A percentile compares a stretch with the other conserved stretches of the same genome.
Conservation (phyloP, 2,888 invertebrate genomes). For the Trachelus iudaicus region DNA sequence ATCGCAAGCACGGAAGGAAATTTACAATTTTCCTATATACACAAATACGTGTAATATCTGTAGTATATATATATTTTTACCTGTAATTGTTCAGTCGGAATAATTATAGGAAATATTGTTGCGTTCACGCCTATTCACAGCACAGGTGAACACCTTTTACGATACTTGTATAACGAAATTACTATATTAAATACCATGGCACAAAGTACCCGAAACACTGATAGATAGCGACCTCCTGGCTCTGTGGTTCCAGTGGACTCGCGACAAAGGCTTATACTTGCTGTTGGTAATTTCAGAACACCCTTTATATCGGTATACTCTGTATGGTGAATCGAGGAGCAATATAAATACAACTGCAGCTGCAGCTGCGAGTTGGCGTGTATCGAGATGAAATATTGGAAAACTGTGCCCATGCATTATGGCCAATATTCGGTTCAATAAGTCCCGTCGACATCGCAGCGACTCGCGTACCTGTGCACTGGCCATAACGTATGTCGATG, state of each 20-base stretch:
- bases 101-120: too few relatives aligned
- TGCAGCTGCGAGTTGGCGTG: slow-evolving; percentile 15
- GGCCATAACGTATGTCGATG: neutral
- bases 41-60: too few relatives aligned
- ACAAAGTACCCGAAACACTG: neutral
- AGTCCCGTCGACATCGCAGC: slow-evolving; percentile 9
- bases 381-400: slow-evolving; percentile 33
- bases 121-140: too few relatives aligned
- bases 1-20: neutral
- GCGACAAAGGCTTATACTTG: neutral
- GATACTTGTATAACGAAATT: too few relatives aligned
- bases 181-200: neutral
- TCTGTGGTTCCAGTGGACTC: neutral
- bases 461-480: neutral
- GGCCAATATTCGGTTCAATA: slow-evolving; percentile 31
- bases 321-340: neutral
- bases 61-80: too few relatives aligned
- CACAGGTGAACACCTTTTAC: too few relatives aligned
- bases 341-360: slow-evolving; percentile 7
- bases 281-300: neutral
- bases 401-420: slow-evolving; percentile 31
- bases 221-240: neutral
- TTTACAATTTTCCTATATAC: too few relatives aligned
- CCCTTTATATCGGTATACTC: neutral
- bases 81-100: too few relatives aligned